phyloP scores from a whole-genome alignment of 35 echinoderm and acorn worm species.

The Chiridota heheva region DNA sequence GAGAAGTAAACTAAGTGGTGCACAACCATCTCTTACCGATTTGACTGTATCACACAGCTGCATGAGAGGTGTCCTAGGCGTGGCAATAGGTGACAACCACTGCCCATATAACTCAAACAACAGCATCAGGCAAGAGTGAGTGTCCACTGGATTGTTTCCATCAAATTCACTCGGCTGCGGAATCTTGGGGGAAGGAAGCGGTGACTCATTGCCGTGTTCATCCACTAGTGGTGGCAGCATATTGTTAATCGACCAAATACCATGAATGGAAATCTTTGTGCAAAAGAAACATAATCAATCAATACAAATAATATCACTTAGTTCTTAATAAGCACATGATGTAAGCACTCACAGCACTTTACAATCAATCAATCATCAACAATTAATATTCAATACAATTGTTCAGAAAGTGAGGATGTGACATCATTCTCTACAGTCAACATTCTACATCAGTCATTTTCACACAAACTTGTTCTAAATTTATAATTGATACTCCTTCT shows the following conservation, averaged over 20 bases:
- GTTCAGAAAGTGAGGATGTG: no score
- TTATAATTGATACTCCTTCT: no score
- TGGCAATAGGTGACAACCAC: slow-evolving; percentile 74
- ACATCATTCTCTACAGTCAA: neutral
- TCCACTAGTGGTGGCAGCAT: slow-evolving; percentile 78
- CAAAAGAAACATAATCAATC: neutral
- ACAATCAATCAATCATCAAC: neutral
- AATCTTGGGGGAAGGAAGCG: slow-evolving; percentile 38
- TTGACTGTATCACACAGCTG: slow-evolving; percentile 97
- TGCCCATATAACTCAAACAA: slow-evolving; percentile 81
- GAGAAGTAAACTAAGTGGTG: no score
- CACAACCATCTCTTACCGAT: slow-evolving; percentile 82
- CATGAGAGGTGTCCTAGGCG: slow-evolving; percentile 87
- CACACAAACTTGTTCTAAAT: no score
- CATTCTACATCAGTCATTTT: no score
- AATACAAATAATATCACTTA: neutral
- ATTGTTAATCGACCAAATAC: slow-evolving; percentile 92
- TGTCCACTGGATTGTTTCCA: slow-evolving; percentile 70
- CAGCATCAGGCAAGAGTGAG: slow-evolving; percentile 98
- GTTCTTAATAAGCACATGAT: neutral
- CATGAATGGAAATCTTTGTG: slow-evolving; percentile 85
- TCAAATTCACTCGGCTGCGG: slow-evolving; percentile 12
- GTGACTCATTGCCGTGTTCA: slow-evolving; percentile 44
- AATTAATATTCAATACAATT: neutral
- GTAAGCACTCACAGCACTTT: neutral